Base-by-base conservation (phyloP, 2,888 invertebrate genomes). In the Chouioia cunea region DNA sequence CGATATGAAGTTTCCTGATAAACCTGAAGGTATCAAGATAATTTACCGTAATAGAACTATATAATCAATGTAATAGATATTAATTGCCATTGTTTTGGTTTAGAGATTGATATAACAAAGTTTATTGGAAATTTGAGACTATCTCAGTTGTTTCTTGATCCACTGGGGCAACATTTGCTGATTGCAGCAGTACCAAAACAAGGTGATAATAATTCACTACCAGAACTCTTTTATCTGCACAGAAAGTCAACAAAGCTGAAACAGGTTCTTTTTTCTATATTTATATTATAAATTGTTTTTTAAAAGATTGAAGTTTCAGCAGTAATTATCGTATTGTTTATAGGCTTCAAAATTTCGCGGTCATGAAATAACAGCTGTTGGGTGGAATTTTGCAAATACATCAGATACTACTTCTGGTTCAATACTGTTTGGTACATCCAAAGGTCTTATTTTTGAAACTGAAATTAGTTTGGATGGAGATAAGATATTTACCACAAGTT, bases 361-460 rank as follows among this genome's bases (percentile, higher is more conserved):
- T 50, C 94, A 96, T 83, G 93, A 95, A 82, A 92, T 98, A 23
- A 96, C 97, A 0, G 93, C 95, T 60, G 93, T 98, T 0, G 97
- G 93, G 0, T 98, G 97, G 93, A 97, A 95, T 84, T 90, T 89
- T 76, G 89, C 89, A 69, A 92, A 93, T 76, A 90, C 88, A 1
- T 91, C 90, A 0, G 91, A 92, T 71, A 86, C 83, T 0, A 89
- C 91, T 0, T 95, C 97, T 0, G 95, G 95, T 0, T 91, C 94
- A 0, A 96, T 98, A 78, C 87, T 98, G 50, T 83, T 97, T 54
- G 97, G 97, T 6, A 97, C 97, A 0, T 94, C 94, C 0, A 94
- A 93, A 82, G 97, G 97, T 0, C 87, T 95, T 54, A 93, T 97
- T 73, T 91, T 97, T 85, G 97, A 97, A 86, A 94, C 94, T 0